phyloP scores from a whole-genome alignment of 2,888 invertebrate genomes.

The Phaedon cochleariae region DNA sequence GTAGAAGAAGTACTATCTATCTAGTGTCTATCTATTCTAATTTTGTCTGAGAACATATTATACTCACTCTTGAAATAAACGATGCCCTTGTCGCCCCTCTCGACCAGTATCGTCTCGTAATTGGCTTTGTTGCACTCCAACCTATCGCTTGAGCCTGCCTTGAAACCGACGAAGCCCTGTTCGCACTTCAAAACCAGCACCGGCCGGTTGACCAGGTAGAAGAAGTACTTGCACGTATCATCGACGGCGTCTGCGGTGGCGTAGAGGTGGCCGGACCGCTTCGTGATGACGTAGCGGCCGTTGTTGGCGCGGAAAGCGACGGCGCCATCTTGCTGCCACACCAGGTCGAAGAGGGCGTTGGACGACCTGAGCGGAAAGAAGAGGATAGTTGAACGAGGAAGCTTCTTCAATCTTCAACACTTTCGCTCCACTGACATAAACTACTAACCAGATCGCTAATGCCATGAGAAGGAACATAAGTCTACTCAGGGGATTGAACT shows the following conservation, averaged over 20 bases:
- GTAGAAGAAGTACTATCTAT: conserved; percentile 94
- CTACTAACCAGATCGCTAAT: too few species aligned
- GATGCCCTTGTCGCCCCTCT: conserved; percentile 87
- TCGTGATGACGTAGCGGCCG: conserved; percentile 92
- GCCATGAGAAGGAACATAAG: too few species aligned
- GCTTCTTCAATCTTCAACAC: neutral
- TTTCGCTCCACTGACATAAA: too few species aligned
- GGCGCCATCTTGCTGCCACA: conserved; percentile 92
- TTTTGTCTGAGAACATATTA: conserved; percentile 8
- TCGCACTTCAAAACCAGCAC: conserved; percentile 94
- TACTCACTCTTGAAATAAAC: conserved; percentile 88
- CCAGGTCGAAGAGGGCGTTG: conserved; percentile 91
- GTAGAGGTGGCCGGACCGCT: conserved; percentile 95
- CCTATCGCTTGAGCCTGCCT: conserved; percentile 77
- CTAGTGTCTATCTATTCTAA: too few species aligned
- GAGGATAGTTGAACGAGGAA: conserved; percentile 35
- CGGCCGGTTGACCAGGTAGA: conserved; percentile 93
- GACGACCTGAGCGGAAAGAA: too few species aligned
- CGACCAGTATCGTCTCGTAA: conserved; percentile 92
- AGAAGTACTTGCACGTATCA: conserved; percentile 91
- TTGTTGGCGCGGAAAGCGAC: conserved; percentile 93
- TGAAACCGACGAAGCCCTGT: conserved; percentile 95
- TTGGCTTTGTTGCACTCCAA: conserved; percentile 95
- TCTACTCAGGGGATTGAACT: too few species aligned
- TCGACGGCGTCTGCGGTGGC: conserved; percentile 81